phyloP scores from a whole-genome alignment of 2,797 vertebrate species.

The Paedocypris micromegethes region DNA sequence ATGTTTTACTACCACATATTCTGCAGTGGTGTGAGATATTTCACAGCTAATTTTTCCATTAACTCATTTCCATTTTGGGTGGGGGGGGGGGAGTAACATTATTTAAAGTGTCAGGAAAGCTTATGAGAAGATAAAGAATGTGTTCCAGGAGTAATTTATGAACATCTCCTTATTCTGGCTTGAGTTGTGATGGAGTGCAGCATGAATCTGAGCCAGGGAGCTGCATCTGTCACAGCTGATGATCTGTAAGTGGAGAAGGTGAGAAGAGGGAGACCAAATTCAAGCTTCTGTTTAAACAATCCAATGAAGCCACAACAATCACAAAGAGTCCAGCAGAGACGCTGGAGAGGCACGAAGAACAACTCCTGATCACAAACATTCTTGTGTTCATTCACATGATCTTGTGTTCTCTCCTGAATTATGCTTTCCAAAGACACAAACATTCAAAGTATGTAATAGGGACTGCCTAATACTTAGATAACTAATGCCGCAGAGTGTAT shows the following conservation, averaged over 20 bases:
- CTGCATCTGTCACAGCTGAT: not conserved
- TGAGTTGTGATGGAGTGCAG: not conserved
- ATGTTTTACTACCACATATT: not conserved
- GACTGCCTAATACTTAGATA: no score
- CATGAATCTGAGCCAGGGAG: not conserved
- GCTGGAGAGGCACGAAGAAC: no score
- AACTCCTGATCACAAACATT: no score
- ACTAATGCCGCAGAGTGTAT: no score
- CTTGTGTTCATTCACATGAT: no score
- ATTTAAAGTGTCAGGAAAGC: not conserved
- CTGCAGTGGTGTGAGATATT: not conserved
- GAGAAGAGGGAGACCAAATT: slow-evolving; percentile 1
- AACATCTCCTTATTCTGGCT: not conserved
- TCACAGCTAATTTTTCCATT: slow-evolving; percentile 3
- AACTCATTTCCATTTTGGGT: not conserved
- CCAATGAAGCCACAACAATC: no score
- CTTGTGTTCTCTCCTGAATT: no score
- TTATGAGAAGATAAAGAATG: not conserved
- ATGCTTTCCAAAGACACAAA: no score
- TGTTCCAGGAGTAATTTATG: slow-evolving; percentile 1
- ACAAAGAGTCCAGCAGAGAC: no score
- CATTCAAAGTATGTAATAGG: no score
- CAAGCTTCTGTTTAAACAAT: not conserved
- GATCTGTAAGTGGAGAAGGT: not conserved
- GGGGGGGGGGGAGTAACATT: not conserved